A percentile compares a stretch with the other conserved stretches of the same genome.
Conservation (phyloP, 92 coral and sea anemone genomes). For the Micromussa lordhowensis region DNA sequence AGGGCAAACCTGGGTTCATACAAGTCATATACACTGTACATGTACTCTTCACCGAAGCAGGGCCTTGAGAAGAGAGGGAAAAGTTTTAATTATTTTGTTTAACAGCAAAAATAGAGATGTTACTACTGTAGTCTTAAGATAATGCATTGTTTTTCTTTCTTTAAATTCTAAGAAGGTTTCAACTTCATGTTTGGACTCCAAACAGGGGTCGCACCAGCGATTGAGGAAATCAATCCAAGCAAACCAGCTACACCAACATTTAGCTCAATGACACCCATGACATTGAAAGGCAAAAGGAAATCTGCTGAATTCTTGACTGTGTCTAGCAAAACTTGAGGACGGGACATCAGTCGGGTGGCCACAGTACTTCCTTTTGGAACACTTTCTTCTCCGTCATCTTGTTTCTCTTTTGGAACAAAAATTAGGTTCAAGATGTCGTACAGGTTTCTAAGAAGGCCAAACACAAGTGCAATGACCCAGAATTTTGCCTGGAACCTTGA, state of each 20-base stretch:
- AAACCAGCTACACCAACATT: slow-evolving; percentile 88
- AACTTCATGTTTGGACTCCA: slow-evolving; percentile 89
- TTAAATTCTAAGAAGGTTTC: slow-evolving; percentile 75
- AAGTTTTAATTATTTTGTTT: neutral
- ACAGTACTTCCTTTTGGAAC: slow-evolving; percentile 38
- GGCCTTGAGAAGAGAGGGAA: too few species aligned
- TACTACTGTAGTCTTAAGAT: neutral
- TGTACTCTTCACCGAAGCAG: too few species aligned
- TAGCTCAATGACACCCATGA: slow-evolving; percentile 87
- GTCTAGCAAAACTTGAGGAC: slow-evolving; percentile 93
- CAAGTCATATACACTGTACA: too few species aligned
- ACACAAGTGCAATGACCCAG: slow-evolving; percentile 85
- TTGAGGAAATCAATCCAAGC: slow-evolving; percentile 90
- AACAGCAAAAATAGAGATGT: neutral
- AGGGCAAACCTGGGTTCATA: too few species aligned
- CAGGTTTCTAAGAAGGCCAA: slow-evolving; percentile 88
- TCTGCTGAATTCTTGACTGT: slow-evolving; percentile 95
- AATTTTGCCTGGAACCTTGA: slow-evolving; percentile 93
- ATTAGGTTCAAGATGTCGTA: slow-evolving; percentile 79
- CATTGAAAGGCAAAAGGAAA: slow-evolving; percentile 90
- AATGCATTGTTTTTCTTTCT: neutral
- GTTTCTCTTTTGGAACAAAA: slow-evolving; percentile 67
- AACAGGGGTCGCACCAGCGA: slow-evolving; percentile 85
- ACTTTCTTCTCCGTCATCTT: slow-evolving; percentile 78
- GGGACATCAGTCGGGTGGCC: slow-evolving; percentile 68